Conservation (phyloP, 2,113 vertebrate species). For the Ovis canadensis region DNA sequence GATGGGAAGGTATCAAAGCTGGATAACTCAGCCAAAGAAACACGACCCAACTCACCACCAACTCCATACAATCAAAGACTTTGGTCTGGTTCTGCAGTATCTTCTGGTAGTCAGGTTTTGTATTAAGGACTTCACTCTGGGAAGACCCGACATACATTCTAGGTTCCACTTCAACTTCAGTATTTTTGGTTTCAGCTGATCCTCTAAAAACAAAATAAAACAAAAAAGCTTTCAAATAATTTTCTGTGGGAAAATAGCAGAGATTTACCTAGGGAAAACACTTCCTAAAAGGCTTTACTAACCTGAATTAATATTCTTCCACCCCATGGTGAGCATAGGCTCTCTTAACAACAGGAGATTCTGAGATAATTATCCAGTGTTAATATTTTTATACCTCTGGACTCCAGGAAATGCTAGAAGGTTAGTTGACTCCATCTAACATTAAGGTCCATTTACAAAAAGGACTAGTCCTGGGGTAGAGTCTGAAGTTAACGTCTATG, state of each 20-base stretch:
- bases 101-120: slow-evolving; percentile 77
- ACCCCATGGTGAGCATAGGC: not conserved
- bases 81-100: slow-evolving; percentile 69
- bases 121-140: slow-evolving; percentile 69
- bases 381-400: not conserved
- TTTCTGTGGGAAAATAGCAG: not conserved
- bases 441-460: not conserved
- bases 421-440: not conserved
- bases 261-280: not conserved
- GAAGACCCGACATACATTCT: slow-evolving; percentile 29
- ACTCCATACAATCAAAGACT: slow-evolving; percentile 71
- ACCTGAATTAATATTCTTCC: not conserved
- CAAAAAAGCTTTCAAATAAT: not conserved
- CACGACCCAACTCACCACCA: slow-evolving; percentile 71
- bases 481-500: not conserved
- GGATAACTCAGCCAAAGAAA: not conserved
- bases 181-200: slow-evolving; percentile 35
- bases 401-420: not conserved
- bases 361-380: not conserved
- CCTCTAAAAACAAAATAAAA: slow-evolving; percentile 61
- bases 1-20: not conserved
- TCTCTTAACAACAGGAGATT: not conserved
- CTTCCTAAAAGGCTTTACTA: not conserved
- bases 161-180: not conserved
- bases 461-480: not conserved